A percentile compares a stretch with the other conserved stretches of the same genome.
Conservation (phyloP, 2,113 vertebrate genomes). For the Proterorhinus semilunaris region DNA sequence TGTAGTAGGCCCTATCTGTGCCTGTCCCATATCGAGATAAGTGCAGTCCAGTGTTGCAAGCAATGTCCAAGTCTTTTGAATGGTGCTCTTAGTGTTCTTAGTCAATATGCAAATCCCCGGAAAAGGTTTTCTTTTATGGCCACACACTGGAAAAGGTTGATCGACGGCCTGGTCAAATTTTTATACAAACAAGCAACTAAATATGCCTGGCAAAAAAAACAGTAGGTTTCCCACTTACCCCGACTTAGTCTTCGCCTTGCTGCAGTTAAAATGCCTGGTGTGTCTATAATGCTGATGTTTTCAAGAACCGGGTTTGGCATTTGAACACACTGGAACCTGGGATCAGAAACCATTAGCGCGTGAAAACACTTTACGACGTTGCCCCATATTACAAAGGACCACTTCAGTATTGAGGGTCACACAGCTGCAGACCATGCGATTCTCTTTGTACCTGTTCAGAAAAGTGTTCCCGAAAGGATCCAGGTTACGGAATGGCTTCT, state of each 20-base stretch:
- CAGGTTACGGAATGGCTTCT: constrained; percentile 89
- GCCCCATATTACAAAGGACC: background rate
- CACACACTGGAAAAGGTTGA: no score
- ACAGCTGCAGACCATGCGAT: no score
- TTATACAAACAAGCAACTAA: background rate
- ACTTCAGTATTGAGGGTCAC: background rate
- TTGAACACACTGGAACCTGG: constrained; percentile 86
- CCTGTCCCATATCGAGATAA: no score
- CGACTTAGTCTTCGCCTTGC: constrained; percentile 82
- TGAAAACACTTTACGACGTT: background rate
- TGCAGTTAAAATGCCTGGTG: constrained; percentile 85
- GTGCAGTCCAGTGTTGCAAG: no score
- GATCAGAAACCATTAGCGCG: background rate
- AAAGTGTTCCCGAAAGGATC: constrained; percentile 87
- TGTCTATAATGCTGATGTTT: constrained; percentile 87
- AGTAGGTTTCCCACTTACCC: constrained; percentile 66
- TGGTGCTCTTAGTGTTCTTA: no score
- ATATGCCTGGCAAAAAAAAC: background rate
- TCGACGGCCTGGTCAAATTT: no score
- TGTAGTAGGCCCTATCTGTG: no score
- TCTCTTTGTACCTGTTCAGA: constrained; percentile 81
- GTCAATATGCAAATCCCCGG: no score
- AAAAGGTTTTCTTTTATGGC: no score
- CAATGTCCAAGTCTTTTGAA: no score
- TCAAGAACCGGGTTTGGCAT: constrained; percentile 85